Base-by-base conservation (phyloP, 1,140 invertebrate genomes). In the Lucilia sericata region DNA sequence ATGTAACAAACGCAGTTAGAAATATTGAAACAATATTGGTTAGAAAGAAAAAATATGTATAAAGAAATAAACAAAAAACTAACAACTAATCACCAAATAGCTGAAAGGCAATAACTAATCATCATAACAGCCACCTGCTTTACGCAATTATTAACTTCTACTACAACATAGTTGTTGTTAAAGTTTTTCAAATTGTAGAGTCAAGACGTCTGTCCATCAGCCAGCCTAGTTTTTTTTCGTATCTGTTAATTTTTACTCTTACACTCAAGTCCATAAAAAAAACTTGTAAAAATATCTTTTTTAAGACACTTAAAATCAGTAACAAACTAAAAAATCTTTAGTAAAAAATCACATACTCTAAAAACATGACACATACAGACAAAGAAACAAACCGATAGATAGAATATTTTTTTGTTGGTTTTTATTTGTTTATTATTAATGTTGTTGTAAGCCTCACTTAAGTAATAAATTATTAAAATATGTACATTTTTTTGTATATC, bases 111-210 rank as follows among this genome's bases (percentile, higher is more conserved):
- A 80, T 80, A 80, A 49, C 76, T 80, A 80, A 80, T 80, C 76
- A 80, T 80, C 76, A 49, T 13, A 80, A 80, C 76, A 80, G 76
- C 76, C 76, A 80, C 76, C 76, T 80, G 76, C 76, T 80, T 80
- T 80, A 80, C 76, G 76, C 76, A 80, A 80, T 80, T 80, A 80
- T 51, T 19, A 49, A 30, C 25, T 30, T 30, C 76, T 80, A 25
- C 19, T 12, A 60, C 13, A 5, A 60, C 55, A 60, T 60, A 60
- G 21, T 70, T 70, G n/a, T 70, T 55, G 51, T 70, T 70, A 21
- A 60, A 70, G 65, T n/a, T 70, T 17, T 60, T 21, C 21, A 21
- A 70, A 21, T 55, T 55, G 51, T 12, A 70, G 5, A 70, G 19
- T 70, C 60, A 19, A 12, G 5, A 1, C 5, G 42, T 42, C 42